Percentiles rank a stretch among this genome's conserved stretches.
Conservation (phyloP, 2,888 invertebrate genomes). For the Ectropis crepuscularia region DNA sequence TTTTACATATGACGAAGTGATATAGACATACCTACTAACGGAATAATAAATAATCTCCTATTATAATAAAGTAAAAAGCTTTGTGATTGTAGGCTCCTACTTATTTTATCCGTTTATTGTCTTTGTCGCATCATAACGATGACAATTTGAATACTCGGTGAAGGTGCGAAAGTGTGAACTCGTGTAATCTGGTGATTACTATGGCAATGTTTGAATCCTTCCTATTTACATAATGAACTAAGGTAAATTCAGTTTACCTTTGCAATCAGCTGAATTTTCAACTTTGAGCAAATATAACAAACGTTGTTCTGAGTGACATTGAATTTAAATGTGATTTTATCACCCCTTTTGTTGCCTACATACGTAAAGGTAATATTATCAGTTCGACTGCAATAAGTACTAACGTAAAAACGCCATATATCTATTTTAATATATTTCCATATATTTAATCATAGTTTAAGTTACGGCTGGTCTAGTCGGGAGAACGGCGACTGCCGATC, state of each 20-base stretch:
- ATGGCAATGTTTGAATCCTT: conserved; percentile 45
- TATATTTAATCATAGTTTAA: too few species aligned
- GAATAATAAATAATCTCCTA: not conserved
- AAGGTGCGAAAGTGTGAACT: conserved; percentile 20
- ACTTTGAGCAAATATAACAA: conserved; percentile 24
- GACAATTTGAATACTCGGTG: conserved; percentile 11
- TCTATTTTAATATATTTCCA: too few species aligned
- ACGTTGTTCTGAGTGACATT: conserved; percentile 19
- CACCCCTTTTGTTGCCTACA: conserved; percentile 8
- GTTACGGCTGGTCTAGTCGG: too few species aligned
- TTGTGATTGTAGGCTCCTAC: not conserved
- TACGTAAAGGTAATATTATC: not conserved
- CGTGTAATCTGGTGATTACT: conserved; percentile 41
- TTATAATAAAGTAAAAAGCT: not conserved
- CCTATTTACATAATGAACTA: conserved; percentile 43
- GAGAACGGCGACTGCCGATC: too few species aligned
- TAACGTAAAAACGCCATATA: too few species aligned
- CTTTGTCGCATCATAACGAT: not conserved
- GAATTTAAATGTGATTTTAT: conserved; percentile 23
- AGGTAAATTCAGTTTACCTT: conserved; percentile 35
- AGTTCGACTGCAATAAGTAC: too few species aligned
- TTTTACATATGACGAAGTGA: too few species aligned
- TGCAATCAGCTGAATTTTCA: conserved; percentile 34
- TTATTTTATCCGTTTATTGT: too few species aligned
- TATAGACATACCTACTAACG: too few species aligned